Percentiles rank a stretch among this genome's conserved stretches.
These are phyloP conservation scores for Daphoenositta chrysoptera DNA, from an alignment of 2,113 vertebrate species.

Conservation along the genomic window DNA sequence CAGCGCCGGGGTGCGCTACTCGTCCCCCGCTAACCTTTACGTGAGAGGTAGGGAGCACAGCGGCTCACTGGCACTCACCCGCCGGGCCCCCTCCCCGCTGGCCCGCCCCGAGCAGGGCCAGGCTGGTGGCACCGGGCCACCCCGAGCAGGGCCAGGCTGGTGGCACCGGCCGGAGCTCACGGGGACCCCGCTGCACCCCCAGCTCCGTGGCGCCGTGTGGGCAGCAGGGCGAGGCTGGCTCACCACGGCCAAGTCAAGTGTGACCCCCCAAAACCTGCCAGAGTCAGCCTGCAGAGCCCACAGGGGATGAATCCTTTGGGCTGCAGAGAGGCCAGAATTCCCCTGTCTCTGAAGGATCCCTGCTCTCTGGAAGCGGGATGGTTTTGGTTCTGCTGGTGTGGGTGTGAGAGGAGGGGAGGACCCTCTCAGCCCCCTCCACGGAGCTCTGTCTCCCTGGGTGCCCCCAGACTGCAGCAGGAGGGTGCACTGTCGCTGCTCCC, in stretches of 20 bases:
- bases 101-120: not conserved
- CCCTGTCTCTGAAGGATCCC: not conserved
- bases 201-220: not conserved
- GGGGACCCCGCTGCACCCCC: not conserved
- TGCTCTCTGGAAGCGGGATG: not conserved
- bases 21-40: slow-evolving; percentile 97
- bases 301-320: fast-evolving
- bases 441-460: not conserved
- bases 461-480: not conserved
- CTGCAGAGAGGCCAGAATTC: not conserved
- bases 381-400: not conserved
- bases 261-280: not conserved
- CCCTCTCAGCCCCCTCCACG: not conserved
- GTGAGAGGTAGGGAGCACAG: slow-evolving; percentile 97
- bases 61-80: slow-evolving; percentile 37
- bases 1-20: slow-evolving; percentile 95
- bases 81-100: not conserved
- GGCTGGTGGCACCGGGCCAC: not conserved
- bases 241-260: fast-evolving
- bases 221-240: fast-evolving
- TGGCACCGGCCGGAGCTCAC: not conserved
- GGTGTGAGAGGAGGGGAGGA: not conserved
- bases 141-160: not conserved
- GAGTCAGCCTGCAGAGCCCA: not conserved
- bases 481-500: not conserved